Percentiles rank a stretch among this genome's conserved stretches.
Conservation (phyloP, 1,140 invertebrate species). For the Aphidius gifuensis region DNA sequence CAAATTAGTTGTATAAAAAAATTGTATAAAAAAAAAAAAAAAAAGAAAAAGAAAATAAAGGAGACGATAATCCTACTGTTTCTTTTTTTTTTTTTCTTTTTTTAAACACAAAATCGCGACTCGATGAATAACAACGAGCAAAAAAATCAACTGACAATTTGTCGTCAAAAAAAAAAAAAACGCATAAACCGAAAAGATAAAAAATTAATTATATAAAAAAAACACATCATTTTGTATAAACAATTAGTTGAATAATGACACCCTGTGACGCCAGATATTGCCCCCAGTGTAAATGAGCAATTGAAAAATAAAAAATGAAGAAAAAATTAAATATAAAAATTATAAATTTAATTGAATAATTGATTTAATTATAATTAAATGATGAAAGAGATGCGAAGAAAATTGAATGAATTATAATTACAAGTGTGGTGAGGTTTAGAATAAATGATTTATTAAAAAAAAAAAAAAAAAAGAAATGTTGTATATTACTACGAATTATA, state of each 20-base stretch:
- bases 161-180: not conserved
- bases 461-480: slow-evolving; percentile 41
- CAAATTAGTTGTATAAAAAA: too few species aligned
- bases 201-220: not conserved
- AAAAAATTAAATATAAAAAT: slow-evolving; percentile 14
- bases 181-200: not conserved
- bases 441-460: slow-evolving; percentile 54
- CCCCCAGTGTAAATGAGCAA: slow-evolving; percentile 35
- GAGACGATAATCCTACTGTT: too few species aligned
- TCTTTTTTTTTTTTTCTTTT: too few species aligned
- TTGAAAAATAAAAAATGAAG: slow-evolving; percentile 10
- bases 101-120: too few species aligned
- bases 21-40: too few species aligned
- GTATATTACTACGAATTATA: slow-evolving; percentile 58
- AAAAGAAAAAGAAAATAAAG: too few species aligned
- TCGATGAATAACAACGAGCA: too few species aligned
- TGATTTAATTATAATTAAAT: too few species aligned
- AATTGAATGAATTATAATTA: slow-evolving; percentile 9
- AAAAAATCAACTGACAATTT: too few species aligned
- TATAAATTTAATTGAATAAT: slow-evolving; percentile 5
- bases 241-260: too few species aligned
- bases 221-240: too few species aligned
- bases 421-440: slow-evolving; percentile 45
- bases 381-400: not conserved
- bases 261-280: slow-evolving; percentile 44